Evolutionary conservation across 1,140 invertebrate species (phyloP), one percentile per base, ranked within the genome.

Genomic region (Dendroctonus ponderosae): DNA sequence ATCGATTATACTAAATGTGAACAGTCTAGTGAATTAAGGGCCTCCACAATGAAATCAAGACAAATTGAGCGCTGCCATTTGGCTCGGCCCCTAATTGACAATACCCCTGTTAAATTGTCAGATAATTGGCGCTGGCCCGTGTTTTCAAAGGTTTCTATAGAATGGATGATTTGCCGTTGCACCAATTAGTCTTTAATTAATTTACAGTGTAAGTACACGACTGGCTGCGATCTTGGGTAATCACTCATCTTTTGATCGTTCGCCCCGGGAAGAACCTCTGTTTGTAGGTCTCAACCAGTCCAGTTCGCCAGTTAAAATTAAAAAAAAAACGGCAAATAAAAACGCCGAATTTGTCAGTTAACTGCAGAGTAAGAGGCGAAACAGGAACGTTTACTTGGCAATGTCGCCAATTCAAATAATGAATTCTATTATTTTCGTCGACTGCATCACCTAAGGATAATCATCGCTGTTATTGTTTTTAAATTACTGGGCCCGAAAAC

Each of bases 181-280:
- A 38, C 48, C 54, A 66, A 66, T 66, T 66, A 66, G 63, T 50
- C 40, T 66, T 59, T 59, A 66, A 66, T 66, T 66, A 58, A 59
- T 66, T 59, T 66, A 59, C 48, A 54, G 53, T 14, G 43, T 46
- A 65, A 65, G 52, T 65, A 65, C 62, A 15, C 11, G 11, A 14
- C 14, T 48, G 5, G 46, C 11, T 5, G 46, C 14, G 46, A 6
- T 48, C 14, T 48, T 11, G 14, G 46, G 46, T 48, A 11, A 48
- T 37, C 39, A 11, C 6, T n/a, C 7, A 26, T 26, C 26, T 26
- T 26, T 26, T 26, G 26, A 26, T 26, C 26, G 26, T 26, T 26
- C 26, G 26, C 26, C 26, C 1, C 26, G 1, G 26, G 26, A 26
- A 26, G 1, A 26, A 26, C 26, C 26, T 26, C 26, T 26, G 26